These are phyloP conservation scores for Dipus sagitta DNA, from an alignment of 2,797 vertebrate genomes.

Conservation along the genomic window DNA sequence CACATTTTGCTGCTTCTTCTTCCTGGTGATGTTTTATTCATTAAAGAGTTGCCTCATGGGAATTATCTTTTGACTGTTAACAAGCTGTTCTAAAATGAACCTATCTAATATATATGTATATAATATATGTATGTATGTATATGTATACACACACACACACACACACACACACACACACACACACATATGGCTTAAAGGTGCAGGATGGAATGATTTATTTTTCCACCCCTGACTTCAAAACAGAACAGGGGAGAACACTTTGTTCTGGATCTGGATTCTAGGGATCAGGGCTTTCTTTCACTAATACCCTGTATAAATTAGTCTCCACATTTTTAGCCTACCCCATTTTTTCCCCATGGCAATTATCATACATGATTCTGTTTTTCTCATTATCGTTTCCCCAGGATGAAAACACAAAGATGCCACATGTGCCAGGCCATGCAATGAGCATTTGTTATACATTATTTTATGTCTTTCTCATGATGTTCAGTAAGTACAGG, in stretches of 20 bases:
- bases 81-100: neutral
- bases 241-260: neutral
- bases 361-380: neutral
- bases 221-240: neutral
- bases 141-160: no score
- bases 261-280: neutral
- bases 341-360: neutral
- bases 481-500: neutral
- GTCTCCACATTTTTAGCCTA: neutral
- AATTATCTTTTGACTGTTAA: conserved; percentile 61
- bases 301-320: neutral
- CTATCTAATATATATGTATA: neutral
- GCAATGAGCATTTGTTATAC: neutral
- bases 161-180: no score
- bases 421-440: neutral
- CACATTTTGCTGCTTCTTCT: neutral
- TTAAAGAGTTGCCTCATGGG: conserved; percentile 44
- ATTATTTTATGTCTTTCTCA: neutral
- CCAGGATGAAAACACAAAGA: neutral
- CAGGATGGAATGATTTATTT: neutral
- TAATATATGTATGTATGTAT: no score
- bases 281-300: neutral
- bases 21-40: conserved; percentile 65
- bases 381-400: neutral
- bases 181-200: no score